Evolutionary conservation across 2,113 vertebrate genomes (phyloP).

Genomic region (Anguilla japonica): DNA sequence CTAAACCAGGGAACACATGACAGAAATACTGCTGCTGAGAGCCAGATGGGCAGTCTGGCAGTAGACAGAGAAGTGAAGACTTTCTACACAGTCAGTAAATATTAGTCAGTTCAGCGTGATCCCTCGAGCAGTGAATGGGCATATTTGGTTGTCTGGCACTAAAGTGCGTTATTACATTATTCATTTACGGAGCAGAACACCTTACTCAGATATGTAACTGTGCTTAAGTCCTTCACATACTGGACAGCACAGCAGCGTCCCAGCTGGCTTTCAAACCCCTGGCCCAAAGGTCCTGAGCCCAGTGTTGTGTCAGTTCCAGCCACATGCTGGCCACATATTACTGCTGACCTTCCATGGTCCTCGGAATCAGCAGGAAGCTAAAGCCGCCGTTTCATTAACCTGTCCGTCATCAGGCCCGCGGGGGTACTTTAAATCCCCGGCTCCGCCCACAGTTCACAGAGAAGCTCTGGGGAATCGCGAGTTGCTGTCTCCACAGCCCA

Average conservation of each 20-base stretch:
- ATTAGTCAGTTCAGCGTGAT: neutral
- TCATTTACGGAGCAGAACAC: neutral
- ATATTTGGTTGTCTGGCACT: neutral
- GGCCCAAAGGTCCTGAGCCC: neutral
- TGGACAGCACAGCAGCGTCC: neutral
- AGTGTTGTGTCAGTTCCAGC: neutral
- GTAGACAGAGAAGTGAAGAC: neutral
- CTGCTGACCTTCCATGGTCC: neutral
- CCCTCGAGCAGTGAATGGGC: neutral
- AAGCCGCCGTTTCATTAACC: neutral
- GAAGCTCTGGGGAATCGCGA: neutral
- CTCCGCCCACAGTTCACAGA: neutral
- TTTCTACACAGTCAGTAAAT: neutral
- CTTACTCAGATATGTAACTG: neutral
- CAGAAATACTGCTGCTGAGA: neutral
- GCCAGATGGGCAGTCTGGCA: neutral
- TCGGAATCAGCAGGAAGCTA: neutral
- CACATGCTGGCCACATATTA: neutral
- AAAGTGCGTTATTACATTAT: neutral
- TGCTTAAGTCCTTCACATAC: neutral
- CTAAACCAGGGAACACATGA: neutral
- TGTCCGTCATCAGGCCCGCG: neutral
- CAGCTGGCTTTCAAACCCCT: neutral
- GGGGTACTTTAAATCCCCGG: neutral
- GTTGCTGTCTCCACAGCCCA: neutral